phyloP scores from a whole-genome alignment of 1,140 invertebrate species.

The Eueides isabella region DNA sequence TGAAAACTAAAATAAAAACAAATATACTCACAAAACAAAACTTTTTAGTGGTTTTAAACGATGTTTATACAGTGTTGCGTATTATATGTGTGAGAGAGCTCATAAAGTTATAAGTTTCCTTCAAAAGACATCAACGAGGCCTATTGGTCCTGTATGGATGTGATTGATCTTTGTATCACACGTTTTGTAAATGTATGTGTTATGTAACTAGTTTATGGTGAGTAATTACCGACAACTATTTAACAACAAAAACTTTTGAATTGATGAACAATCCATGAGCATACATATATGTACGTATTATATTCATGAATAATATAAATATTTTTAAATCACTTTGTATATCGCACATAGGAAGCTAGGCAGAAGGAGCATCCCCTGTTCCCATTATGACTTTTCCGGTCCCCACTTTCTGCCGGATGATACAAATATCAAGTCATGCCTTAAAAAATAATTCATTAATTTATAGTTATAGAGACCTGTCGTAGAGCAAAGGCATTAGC shows the following conservation, averaged over 20 bases:
- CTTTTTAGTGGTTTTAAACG: no score
- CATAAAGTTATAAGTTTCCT: constrained; percentile 29
- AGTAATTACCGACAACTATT: constrained; percentile 18
- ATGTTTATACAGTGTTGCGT: not conserved
- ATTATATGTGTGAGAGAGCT: not conserved
- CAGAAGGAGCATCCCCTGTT: no score
- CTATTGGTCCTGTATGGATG: constrained; percentile 22
- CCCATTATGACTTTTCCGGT: no score
- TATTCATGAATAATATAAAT: not conserved
- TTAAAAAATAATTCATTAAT: not conserved
- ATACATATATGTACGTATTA: not conserved
- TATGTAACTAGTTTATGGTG: constrained; percentile 24
- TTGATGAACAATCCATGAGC: not conserved
- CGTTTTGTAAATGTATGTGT: constrained; percentile 16
- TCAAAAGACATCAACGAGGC: constrained; percentile 60
- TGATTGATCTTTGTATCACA: constrained; percentile 9
- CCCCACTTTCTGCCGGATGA: no score
- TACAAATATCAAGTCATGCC: constrained; percentile 1
- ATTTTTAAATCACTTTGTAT: no score
- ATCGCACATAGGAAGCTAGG: no score
- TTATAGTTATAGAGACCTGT: no score
- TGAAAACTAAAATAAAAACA: not conserved
- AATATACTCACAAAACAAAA: no score
- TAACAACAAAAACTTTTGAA: constrained; percentile 15
- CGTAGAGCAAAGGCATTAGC: no score